A percentile compares a stretch with the other conserved stretches of the same genome.
These are phyloP conservation scores for Homarus americanus DNA, from an alignment of 1,140 invertebrate genomes.

Conservation along the genomic window DNA sequence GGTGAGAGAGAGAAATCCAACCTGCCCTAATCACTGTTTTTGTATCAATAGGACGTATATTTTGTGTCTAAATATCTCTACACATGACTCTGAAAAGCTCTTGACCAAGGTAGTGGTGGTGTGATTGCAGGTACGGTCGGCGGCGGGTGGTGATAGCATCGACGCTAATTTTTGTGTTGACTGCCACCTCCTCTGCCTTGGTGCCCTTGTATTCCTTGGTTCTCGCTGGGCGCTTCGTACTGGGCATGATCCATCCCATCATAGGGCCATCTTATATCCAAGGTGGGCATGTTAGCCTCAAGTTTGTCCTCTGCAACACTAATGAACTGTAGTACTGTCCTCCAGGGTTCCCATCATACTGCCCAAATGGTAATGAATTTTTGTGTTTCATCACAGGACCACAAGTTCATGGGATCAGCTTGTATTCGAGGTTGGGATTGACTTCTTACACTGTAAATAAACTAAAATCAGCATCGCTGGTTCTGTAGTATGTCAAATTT, in stretches of 20 bases:
- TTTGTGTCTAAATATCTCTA: too few relatives aligned
- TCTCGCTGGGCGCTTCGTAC: constrained; percentile 50
- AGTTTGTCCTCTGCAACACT: constrained; percentile 12
- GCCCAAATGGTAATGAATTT: not conserved
- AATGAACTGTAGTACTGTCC: not conserved
- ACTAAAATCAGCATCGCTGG: too few relatives aligned
- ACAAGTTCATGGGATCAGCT: too few relatives aligned
- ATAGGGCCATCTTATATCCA: constrained; percentile 65
- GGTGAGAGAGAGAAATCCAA: constrained; percentile 37
- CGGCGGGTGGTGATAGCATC: constrained; percentile 41
- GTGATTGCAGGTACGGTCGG: constrained; percentile 52
- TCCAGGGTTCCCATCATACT: not conserved
- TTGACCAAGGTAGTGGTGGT: too few relatives aligned
- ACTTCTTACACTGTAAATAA: too few relatives aligned
- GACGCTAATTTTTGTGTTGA: constrained; percentile 26
- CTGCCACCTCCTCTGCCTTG: constrained; percentile 44
- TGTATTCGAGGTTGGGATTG: too few relatives aligned
- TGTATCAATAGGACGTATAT: too few relatives aligned
- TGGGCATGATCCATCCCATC: constrained; percentile 64
- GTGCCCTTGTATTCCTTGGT: constrained; percentile 57
- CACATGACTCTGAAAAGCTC: too few relatives aligned
- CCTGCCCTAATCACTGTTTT: too few relatives aligned
- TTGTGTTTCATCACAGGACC: not conserved
- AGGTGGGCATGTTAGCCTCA: constrained; percentile 16
- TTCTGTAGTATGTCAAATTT: too few relatives aligned